Base-by-base conservation (phyloP, 1,140 invertebrate species). In the Acyrthosiphon pisum region DNA sequence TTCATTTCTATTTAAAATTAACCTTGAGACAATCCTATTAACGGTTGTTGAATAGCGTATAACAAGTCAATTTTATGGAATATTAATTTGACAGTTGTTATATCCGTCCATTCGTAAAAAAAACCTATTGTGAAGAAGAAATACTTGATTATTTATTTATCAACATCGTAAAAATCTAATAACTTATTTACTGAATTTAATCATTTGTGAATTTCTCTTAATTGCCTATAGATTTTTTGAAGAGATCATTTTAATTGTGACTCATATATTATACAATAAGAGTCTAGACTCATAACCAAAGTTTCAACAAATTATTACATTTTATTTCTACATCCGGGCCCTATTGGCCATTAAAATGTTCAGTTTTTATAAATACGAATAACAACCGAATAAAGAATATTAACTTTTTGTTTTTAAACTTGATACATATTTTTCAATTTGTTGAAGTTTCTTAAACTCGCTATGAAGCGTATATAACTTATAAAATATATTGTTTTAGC, bases 61-160 rank as follows among this genome's bases (percentile, higher is more conserved):
- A 88, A 88, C 46, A 48, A 88, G 30, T 23, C 35, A 23, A 88
- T 88, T 88, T 11, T 88, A 88, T 88, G 86, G 44, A 88, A 88
- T 88, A 88, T 88, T 88, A 46, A 46, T 88, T 88, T 88, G 46
- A 50, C 44, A n/a, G 44, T 48, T 48, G 37, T 44, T 14, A 88
- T 46, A 88, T 1, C 46, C 2, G 30, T 35, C 30, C 0, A 46
- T 11, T 48, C n/a, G 18, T 48, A n/a, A 50, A 88, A 88, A 48
- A 18, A 88, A 88, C 30, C 44, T 26, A 83, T 83, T 35, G 76
- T 83, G 2, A 23, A 26, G 41, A 84, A 44, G 23, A 44, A 84
- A 83, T n/a, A 37, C 35, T 83, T 37, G 76, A 23, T 23, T 37
- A 37, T 83, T 83, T 83, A 83, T 83, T 83, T 37, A 83, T 81